phyloP scores from a whole-genome alignment of 2,113 vertebrate genomes.

The Ptilorrhoa leucosticta region DNA sequence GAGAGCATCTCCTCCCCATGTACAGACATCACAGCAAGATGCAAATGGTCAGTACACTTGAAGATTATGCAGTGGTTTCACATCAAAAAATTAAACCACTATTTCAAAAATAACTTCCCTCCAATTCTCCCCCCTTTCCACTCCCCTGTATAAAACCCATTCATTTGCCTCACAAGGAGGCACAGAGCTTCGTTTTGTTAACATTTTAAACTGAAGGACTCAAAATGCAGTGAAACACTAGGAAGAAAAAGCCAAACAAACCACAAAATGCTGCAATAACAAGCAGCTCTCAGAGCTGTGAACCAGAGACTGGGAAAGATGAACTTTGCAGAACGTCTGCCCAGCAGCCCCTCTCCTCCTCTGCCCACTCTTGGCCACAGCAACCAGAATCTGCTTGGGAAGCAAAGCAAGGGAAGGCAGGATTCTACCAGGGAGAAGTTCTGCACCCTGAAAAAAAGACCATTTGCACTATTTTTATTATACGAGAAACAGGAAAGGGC shows the following conservation, averaged over 20 bases:
- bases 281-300: neutral
- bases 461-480: neutral
- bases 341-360: neutral
- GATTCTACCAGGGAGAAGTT: neutral
- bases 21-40: neutral
- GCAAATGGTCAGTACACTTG: neutral
- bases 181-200: neutral
- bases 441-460: neutral
- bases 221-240: neutral
- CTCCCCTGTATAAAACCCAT: neutral
- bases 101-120: neutral
- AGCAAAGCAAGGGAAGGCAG: neutral
- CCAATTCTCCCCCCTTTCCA: neutral
- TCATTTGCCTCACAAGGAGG: neutral
- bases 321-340: neutral
- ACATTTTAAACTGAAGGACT: neutral
- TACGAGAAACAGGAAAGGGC: neutral
- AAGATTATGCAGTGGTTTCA: neutral
- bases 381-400: neutral
- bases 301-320: neutral
- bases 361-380: neutral
- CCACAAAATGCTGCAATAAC: neutral
- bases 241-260: neutral
- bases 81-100: neutral
- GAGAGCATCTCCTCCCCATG: neutral